Conservation (phyloP, 2,113 vertebrate species). For the Nesogale talazaci region DNA sequence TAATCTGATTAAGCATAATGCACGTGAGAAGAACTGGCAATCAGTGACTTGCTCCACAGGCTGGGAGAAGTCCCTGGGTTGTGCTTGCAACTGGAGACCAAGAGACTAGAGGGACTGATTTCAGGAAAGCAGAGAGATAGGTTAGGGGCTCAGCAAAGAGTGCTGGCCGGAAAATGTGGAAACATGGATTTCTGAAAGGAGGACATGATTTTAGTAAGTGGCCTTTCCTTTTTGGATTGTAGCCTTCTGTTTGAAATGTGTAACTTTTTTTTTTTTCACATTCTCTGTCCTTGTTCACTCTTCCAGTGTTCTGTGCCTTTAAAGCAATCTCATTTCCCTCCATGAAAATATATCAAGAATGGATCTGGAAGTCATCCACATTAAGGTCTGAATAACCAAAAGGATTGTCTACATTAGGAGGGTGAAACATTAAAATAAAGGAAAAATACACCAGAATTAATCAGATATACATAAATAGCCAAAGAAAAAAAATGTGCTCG, state of each 20-base stretch:
- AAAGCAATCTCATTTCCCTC: neutral
- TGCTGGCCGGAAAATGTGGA: conserved; percentile 22
- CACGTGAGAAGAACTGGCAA: conserved; percentile 49
- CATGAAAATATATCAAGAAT: neutral
- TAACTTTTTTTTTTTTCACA: neutral
- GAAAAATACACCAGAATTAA: neutral
- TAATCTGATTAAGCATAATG: conserved; percentile 69
- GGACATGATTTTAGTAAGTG: neutral
- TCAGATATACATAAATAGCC: conserved; percentile 21
- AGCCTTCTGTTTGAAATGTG: neutral
- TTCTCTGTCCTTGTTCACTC: neutral
- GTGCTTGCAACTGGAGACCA: neutral
- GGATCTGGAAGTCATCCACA: neutral
- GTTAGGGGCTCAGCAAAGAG: neutral
- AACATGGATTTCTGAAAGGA: conserved; percentile 7
- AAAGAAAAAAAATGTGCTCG: too few species aligned
- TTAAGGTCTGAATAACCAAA: neutral
- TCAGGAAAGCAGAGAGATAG: neutral
- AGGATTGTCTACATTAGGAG: neutral
- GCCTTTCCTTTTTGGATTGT: neutral
- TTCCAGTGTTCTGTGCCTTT: neutral
- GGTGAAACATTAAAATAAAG: neutral
- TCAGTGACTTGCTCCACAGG: conserved; percentile 40
- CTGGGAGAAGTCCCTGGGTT: neutral
- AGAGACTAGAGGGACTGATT: neutral